A percentile compares a stretch with the other conserved stretches of the same genome.
These are phyloP conservation scores for Heterodera carotae DNA, from an alignment of 1,140 invertebrate genomes.

Conservation along the genomic window DNA sequence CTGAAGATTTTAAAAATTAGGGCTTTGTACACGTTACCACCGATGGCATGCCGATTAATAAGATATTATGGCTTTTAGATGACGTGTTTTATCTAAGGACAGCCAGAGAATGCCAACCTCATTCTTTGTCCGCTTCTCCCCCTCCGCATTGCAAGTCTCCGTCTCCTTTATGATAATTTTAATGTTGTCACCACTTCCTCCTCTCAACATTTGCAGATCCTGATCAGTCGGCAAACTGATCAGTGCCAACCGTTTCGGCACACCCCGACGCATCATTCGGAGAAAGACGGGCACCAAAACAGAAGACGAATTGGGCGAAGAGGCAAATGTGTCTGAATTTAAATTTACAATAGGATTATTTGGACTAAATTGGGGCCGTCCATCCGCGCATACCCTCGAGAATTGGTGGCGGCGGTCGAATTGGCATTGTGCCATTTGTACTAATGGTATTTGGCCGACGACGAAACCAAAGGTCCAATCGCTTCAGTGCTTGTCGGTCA, in stretches of 20 bases:
- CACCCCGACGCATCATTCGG: slow-evolving; percentile 13
- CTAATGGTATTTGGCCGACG: not conserved
- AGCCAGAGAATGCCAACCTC: too few relatives aligned
- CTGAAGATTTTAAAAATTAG: too few relatives aligned
- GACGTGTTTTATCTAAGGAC: not conserved
- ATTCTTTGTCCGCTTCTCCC: not conserved
- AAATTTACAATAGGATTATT: too few relatives aligned
- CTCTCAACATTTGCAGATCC: slow-evolving; percentile 22
- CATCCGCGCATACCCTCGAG: not conserved
- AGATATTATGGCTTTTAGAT: too few relatives aligned
- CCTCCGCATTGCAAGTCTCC: not conserved
- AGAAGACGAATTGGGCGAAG: slow-evolving; percentile 9
- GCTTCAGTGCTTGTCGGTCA: slow-evolving; percentile 19
- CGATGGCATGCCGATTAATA: too few relatives aligned
- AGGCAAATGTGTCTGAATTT: slow-evolving; percentile 17
- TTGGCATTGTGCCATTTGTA: not conserved
- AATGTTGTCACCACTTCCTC: not conserved
- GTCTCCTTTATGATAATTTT: not conserved
- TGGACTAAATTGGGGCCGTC: not conserved
- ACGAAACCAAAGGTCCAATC: slow-evolving; percentile 22
- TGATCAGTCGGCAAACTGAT: slow-evolving; percentile 34
- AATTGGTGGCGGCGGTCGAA: not conserved
- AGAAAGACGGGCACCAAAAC: slow-evolving; percentile 30
- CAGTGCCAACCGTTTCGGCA: slow-evolving; percentile 36
- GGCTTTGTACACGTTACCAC: too few relatives aligned